Percentiles rank a stretch among this genome's conserved stretches.
Evolutionary conservation across 2,797 vertebrate genomes (phyloP).

Genomic region (Falco biarmicus): DNA sequence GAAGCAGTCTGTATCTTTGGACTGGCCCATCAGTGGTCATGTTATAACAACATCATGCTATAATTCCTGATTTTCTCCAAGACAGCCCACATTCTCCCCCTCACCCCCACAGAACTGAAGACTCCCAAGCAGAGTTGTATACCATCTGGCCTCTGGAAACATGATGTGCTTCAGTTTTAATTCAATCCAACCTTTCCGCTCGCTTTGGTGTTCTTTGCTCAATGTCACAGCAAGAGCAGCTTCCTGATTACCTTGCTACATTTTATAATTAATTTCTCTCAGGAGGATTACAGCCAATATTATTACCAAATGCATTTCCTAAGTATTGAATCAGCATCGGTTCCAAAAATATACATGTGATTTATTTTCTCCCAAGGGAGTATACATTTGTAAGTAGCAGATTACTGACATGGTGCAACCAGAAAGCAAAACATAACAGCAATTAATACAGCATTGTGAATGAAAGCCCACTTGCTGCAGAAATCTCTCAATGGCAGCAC

Average conservation of each 20-base stretch:
- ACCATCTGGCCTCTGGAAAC: neutral
- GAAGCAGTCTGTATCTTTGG: neutral
- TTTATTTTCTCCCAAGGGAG: slow-evolving; percentile 41
- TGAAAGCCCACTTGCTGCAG: neutral
- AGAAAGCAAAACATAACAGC: slow-evolving; percentile 65
- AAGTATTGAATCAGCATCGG: slow-evolving; percentile 18
- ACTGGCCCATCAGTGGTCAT: rapidly evolving
- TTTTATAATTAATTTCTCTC: slow-evolving; percentile 62
- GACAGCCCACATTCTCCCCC: neutral
- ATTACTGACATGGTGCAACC: slow-evolving; percentile 55
- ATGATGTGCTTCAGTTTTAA: rapidly evolving
- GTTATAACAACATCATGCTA: neutral
- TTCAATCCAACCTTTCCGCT: neutral
- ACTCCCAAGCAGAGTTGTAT: rapidly evolving
- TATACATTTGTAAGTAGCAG: slow-evolving; percentile 61
- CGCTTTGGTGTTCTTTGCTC: slow-evolving; percentile 32
- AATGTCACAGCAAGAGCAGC: slow-evolving; percentile 43
- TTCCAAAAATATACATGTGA: slow-evolving; percentile 39
- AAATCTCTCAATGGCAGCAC: neutral
- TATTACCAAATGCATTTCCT: slow-evolving; percentile 49
- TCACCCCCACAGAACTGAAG: neutral
- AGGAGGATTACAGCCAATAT: slow-evolving; percentile 52
- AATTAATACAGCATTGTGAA: slow-evolving; percentile 41
- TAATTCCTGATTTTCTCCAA: neutral
- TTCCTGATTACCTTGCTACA: slow-evolving; percentile 50